These are phyloP conservation scores for Acanthosepion esculentum DNA, from an alignment of 2,888 invertebrate species.

Conservation along the genomic window DNA sequence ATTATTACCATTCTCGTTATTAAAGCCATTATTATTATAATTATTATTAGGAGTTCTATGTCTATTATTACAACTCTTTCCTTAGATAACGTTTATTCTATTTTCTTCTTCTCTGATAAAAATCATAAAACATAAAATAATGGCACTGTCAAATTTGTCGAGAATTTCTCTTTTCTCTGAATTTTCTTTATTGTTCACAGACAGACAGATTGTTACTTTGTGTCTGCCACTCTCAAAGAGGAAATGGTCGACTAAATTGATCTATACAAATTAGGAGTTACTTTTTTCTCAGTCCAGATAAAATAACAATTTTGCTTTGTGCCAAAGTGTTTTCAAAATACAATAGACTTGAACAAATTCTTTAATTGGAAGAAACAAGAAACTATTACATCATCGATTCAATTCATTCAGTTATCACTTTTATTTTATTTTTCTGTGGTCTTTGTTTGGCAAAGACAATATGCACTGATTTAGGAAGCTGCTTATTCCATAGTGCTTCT, in stretches of 20 bases:
- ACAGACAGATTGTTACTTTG: neutral
- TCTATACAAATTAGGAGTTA: neutral
- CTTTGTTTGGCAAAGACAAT: neutral
- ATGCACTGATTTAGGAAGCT: neutral
- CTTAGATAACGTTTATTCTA: neutral
- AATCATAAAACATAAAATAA: neutral
- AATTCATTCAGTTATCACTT: neutral
- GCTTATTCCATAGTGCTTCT: neutral
- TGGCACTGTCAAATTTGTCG: neutral
- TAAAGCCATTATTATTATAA: neutral
- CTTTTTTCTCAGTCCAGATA: neutral
- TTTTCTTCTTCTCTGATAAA: neutral
- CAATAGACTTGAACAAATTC: constrained; percentile 33
- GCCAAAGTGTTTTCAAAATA: neutral
- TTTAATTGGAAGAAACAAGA: constrained; percentile 13
- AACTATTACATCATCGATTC: neutral
- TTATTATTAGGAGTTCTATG: neutral
- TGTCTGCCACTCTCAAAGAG: neutral
- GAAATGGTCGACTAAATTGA: neutral
- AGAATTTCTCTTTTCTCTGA: neutral
- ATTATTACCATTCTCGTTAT: neutral
- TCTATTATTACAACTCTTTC: neutral
- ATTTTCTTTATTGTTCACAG: neutral
- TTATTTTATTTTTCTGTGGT: neutral
- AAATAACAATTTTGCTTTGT: constrained; percentile 9